A percentile compares a stretch with the other conserved stretches of the same genome.
Evolutionary conservation across 2,113 vertebrate genomes (phyloP).

Genomic region (Panurus biarmicus): DNA sequence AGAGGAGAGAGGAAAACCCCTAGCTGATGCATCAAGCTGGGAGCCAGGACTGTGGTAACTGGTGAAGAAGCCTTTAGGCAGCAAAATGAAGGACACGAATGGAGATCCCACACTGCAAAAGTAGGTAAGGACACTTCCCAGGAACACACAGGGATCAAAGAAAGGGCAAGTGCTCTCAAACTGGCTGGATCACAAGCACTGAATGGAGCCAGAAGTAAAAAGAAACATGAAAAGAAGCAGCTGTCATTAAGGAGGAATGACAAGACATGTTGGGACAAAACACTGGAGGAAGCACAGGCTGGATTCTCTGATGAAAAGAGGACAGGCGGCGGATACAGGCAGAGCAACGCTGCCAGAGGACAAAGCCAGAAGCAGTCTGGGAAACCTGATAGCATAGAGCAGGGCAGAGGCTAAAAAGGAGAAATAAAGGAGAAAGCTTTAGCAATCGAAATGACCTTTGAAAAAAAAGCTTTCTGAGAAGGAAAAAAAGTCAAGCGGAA

Average conservation of each 20-base stretch:
- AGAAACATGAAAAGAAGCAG: not conserved
- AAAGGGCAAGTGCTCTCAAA: not conserved
- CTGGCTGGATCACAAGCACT: not conserved
- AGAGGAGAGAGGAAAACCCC: not conserved
- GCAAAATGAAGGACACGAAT: not conserved
- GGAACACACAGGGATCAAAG: conserved; percentile 5
- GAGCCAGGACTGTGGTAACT: not conserved
- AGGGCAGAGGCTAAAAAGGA: not conserved
- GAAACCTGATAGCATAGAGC: not conserved
- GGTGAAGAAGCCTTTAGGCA: not conserved
- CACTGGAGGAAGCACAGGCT: not conserved
- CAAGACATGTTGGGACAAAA: not conserved
- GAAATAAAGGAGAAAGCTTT: not conserved
- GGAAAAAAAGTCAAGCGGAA: not conserved
- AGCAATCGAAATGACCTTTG: not conserved
- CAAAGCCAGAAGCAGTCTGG: not conserved
- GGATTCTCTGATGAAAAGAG: not conserved
- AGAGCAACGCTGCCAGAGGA: fast-evolving
- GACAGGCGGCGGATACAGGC: not conserved
- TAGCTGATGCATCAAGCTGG: not conserved
- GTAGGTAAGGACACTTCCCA: not conserved
- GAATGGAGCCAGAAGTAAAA: not conserved
- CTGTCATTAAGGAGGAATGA: conserved; percentile 9
- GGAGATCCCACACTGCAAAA: not conserved
- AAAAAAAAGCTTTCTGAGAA: not conserved